Evolutionary conservation across 2,888 invertebrate species (phyloP).

Genomic region (Adelognathus sp.): DNA sequence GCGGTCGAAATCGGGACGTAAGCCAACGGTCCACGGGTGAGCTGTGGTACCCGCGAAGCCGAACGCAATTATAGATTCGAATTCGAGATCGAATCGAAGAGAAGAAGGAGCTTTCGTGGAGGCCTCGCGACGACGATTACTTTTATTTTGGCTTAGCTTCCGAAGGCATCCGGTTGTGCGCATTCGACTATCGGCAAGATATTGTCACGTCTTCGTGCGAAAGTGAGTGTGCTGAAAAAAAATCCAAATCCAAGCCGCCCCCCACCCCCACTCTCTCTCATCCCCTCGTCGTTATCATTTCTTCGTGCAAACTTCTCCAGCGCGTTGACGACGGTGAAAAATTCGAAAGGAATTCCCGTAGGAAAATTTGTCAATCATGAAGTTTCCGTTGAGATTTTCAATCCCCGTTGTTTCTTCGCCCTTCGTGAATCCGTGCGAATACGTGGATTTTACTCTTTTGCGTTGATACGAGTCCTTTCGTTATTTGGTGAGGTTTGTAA

Average conservation of each 20-base stretch:
- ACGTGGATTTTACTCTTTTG: no score
- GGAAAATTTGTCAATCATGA: not conserved
- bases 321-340: no score
- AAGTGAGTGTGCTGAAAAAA: slow-evolving; percentile 74
- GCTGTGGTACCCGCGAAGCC: no score
- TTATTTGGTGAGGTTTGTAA: not conserved
- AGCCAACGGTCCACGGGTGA: no score
- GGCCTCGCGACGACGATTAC: slow-evolving; percentile 74
- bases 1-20: slow-evolving; percentile 76
- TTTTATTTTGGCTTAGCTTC: slow-evolving; percentile 80
- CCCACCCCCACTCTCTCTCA: slow-evolving; percentile 20
- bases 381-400: no score
- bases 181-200: slow-evolving; percentile 69
- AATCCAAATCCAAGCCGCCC: no score
- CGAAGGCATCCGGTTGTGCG: slow-evolving; percentile 79
- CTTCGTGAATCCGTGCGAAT: no score
- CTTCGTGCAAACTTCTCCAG: not conserved
- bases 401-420: not conserved
- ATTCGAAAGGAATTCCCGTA: no score
- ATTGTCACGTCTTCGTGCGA: slow-evolving; percentile 69
- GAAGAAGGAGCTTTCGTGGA: slow-evolving; percentile 75
- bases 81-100: slow-evolving; percentile 76
- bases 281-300: slow-evolving; percentile 25
- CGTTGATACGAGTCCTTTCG: no score
- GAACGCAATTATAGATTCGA: slow-evolving; percentile 80